Base-by-base conservation (phyloP, 2,113 vertebrate species). In the Rhynchopsitta pachyrhyncha region DNA sequence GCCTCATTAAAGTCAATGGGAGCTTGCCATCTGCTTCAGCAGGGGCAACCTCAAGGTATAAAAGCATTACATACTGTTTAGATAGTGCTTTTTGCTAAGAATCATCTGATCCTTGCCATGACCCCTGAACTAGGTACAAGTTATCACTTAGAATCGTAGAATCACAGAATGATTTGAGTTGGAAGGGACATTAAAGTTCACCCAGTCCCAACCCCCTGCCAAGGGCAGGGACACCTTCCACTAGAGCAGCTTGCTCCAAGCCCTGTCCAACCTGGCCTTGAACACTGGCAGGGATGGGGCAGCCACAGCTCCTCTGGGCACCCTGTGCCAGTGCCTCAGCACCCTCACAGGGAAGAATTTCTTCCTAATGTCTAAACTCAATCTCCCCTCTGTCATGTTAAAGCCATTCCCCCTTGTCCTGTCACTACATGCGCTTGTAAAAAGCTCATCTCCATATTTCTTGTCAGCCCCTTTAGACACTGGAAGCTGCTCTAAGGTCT, bases 11-110 rank as follows among this genome's bases (percentile, higher is more conserved):
- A 95, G 88, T 68, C 90, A 57, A 50, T 15, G 66, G 64, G 73
- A 94, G 42, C 47, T 74, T 69, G 50, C 77, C 74, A 91, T 95
- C 95, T 95, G 87, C 87, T 96, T 94, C 81, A 79, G 74, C 60
- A 85, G 64, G 69, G 84, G 39, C 67, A 81, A 47, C 82, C 75
- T 18, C 62, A 57, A 84, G 57, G 28, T 57, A 41, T 31, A 23
- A 59, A 84, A 62, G 29, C 67, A 77, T 13, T 86, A 46, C 2
- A 6, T n/a, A 18, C 14, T 44, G 28, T 57, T 74, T 39, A 33
- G 29, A 16, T 53, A 24, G 47, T 41, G 39, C 3, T 17, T 82
- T 76, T 76, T 35, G 49, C 74, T 62, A 53, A 92, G 62, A 52
- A 27, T 57, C 37, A 57, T 28, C 49, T 64, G 71, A 63, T 93